Evolutionary conservation across 2,797 vertebrate species (phyloP), one percentile per base, ranked within the genome.

Genomic region (Acrossocheilus fasciatus): DNA sequence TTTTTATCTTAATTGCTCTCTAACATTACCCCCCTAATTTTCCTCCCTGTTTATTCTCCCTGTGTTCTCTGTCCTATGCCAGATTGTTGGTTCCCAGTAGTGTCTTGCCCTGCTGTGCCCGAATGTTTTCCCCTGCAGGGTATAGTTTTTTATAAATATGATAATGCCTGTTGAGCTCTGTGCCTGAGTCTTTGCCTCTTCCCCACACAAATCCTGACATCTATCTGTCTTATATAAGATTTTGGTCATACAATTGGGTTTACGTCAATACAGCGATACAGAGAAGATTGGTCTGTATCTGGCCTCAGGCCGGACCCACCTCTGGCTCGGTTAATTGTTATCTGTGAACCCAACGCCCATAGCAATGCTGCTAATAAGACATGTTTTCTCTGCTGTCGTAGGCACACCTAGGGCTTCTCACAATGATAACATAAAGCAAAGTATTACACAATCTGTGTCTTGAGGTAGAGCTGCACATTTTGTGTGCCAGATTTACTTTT

Each of bases 301-400:
- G 76, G 14, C 54, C 12, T 23, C 2, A 0, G 52, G 52, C 52
- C 2, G 14, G 57, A 80, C 17, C 9, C 39, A 80, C 59, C 77
- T 47, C 41, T 66, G 39, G 9, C 10, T 47, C 3, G 0, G 78
- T 88, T 94, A 94, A 94, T 93, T 95, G 92, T 92, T 91, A 92
- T 87, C 86, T 88, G 90, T 93, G 91, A 94, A 93, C 91, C 90
- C 89, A 78, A 75, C 81, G 68, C 90, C 88, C 87, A 91, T 88
- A 87, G 89, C 87, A 80, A 72, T 88, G 91, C 89, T 86, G 86
- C 83, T 89, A 72, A 36, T 87, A 86, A 92, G 93, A 92, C 91
- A 87, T 36, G 39, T 68, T 52, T 54, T 34, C 93, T 92, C 92
- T 90, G 91, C 90, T 90, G 89, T 87, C 82, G 36, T 34, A 50